These are phyloP conservation scores for Dufourea novaeangliae DNA, from an alignment of 1,140 invertebrate genomes.

Conservation along the genomic window DNA sequence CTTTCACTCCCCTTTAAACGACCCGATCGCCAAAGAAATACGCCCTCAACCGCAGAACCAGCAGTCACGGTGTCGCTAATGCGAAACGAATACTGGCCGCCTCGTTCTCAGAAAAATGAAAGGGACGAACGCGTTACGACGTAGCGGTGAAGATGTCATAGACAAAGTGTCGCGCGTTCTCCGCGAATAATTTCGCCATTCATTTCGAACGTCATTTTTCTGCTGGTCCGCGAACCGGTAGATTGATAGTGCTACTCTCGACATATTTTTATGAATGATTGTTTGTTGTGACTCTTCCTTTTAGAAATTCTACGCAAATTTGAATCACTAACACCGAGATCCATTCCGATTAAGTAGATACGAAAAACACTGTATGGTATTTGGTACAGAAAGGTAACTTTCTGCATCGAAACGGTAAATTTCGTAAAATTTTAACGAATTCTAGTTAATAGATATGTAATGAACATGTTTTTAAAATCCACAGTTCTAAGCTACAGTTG, in stretches of 20 bases:
- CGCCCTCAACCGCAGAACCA: not conserved
- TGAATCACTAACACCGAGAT: too few species aligned
- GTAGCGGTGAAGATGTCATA: conserved; percentile 59
- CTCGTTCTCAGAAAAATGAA: conserved; percentile 53
- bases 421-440: too few species aligned
- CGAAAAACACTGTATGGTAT: too few species aligned
- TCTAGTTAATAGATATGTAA: too few species aligned
- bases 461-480: too few species aligned
- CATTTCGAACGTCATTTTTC: conserved; percentile 55
- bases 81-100: conserved; percentile 54
- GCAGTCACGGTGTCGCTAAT: conserved; percentile 25
- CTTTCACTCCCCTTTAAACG: not conserved
- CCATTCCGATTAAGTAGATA: too few species aligned
- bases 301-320: too few species aligned
- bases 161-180: conserved; percentile 52
- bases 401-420: too few species aligned
- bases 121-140: conserved; percentile 28
- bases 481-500: too few species aligned
- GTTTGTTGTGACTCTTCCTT: not conserved
- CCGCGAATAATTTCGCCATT: conserved; percentile 63
- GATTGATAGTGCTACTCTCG: conserved; percentile 6
- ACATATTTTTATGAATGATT: not conserved
- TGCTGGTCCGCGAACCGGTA: not conserved
- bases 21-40: not conserved
- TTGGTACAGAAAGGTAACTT: too few species aligned